A percentile compares a stretch with the other conserved stretches of the same genome.
phyloP scores from a whole-genome alignment of 1,140 invertebrate genomes.

The Caenorhabditis elegans region DNA sequence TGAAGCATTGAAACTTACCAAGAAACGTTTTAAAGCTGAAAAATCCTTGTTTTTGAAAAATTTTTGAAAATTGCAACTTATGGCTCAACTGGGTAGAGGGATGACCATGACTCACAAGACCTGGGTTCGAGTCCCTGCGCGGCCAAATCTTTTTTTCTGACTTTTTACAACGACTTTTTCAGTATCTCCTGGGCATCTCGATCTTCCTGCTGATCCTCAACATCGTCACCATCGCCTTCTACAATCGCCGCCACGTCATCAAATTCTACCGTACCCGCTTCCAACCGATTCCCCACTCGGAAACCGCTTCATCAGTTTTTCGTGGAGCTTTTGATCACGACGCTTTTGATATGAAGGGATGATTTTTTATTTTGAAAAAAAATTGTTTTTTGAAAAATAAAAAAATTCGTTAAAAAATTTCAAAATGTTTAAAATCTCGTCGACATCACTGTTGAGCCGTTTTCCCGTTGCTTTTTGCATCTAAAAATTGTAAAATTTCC shows the following conservation, averaged over 20 bases:
- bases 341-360: neutral
- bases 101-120: no score
- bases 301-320: neutral
- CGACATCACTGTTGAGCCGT: neutral
- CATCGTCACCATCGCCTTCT: neutral
- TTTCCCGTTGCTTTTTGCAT: neutral
- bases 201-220: neutral
- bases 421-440: neutral
- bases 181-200: neutral
- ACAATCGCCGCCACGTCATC: neutral
- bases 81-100: no score
- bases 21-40: no score
- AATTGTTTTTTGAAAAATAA: neutral
- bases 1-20: no score
- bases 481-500: neutral
- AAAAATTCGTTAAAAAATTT: neutral
- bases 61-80: no score
- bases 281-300: neutral
- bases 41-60: no score
- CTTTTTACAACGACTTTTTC: no score
- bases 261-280: neutral
- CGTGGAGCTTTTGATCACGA: constrained; percentile 2
- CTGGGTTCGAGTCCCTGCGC: no score
- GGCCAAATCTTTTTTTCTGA: no score
- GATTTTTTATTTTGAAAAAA: neutral